Conservation (phyloP, 2,113 vertebrate species). For the Serranochromis macrocephalus region DNA sequence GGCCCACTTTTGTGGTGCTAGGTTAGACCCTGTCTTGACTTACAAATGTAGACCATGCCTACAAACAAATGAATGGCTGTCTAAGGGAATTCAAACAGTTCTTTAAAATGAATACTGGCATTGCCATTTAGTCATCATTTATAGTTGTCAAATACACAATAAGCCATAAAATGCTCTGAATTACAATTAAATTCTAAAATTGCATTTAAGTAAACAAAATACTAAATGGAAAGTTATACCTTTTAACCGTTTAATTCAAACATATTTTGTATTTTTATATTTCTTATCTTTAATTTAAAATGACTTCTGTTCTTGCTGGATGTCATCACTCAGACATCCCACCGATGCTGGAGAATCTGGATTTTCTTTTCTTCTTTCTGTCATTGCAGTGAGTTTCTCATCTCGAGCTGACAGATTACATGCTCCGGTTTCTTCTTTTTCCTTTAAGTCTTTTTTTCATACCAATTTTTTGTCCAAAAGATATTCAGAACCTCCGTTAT, state of each 20-base stretch:
- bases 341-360: not conserved
- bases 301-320: not conserved
- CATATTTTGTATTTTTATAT: not conserved
- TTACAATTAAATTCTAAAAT: not conserved
- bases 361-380: not conserved
- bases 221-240: not conserved
- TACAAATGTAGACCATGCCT: not conserved
- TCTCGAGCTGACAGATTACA: not conserved
- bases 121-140: not conserved
- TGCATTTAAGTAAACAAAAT: not conserved
- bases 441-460: not conserved
- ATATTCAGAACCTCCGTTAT: not conserved
- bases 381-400: not conserved
- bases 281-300: not conserved
- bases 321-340: not conserved
- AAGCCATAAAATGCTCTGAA: not conserved
- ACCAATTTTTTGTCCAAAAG: not conserved
- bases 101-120: not conserved
- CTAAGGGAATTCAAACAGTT: not conserved
- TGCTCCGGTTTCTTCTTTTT: not conserved
- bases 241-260: accelerated
- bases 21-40: not conserved
- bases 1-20: not conserved
- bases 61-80: not conserved
- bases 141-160: not conserved